Evolutionary conservation across 2,888 invertebrate genomes (phyloP).

Genomic region (Andrena bicolor): DNA sequence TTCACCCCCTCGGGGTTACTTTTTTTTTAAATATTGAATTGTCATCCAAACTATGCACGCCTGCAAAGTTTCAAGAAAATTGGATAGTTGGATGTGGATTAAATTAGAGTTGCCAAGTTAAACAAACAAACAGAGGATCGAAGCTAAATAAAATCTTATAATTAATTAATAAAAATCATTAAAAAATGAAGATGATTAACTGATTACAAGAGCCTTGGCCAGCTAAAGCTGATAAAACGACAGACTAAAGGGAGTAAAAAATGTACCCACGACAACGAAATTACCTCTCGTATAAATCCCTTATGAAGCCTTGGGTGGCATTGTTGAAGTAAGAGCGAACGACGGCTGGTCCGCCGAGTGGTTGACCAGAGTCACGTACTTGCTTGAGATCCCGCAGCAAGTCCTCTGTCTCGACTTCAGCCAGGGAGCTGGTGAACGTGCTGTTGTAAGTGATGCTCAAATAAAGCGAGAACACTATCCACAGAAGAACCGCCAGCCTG

Average conservation of each 20-base stretch:
- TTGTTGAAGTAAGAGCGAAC: conserved; percentile 39
- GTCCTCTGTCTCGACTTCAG: conserved; percentile 30
- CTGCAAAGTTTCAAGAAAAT: too few species aligned
- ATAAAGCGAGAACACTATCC: conserved; percentile 57
- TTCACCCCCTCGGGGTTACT: too few species aligned
- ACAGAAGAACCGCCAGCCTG: conserved; percentile 51
- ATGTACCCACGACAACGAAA: background rate
- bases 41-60: too few species aligned
- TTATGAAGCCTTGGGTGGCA: conserved; percentile 30
- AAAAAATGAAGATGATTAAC: too few species aligned
- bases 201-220: too few species aligned
- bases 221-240: background rate
- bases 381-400: conserved; percentile 42
- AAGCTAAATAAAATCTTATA: too few species aligned
- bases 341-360: conserved; percentile 37
- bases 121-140: too few species aligned
- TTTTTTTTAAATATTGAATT: too few species aligned
- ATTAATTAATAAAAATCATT: too few species aligned
- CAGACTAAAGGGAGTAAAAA: background rate
- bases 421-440: conserved; percentile 60
- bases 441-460: conserved; percentile 54
- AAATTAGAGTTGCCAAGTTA: too few species aligned
- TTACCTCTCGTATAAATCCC: conserved; percentile 50
- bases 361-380: conserved; percentile 48
- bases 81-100: too few species aligned